A percentile compares a stretch with the other conserved stretches of the same genome.
These are phyloP conservation scores for Dastarcus helophoroides DNA, from an alignment of 2,888 invertebrate genomes.

Conservation along the genomic window DNA sequence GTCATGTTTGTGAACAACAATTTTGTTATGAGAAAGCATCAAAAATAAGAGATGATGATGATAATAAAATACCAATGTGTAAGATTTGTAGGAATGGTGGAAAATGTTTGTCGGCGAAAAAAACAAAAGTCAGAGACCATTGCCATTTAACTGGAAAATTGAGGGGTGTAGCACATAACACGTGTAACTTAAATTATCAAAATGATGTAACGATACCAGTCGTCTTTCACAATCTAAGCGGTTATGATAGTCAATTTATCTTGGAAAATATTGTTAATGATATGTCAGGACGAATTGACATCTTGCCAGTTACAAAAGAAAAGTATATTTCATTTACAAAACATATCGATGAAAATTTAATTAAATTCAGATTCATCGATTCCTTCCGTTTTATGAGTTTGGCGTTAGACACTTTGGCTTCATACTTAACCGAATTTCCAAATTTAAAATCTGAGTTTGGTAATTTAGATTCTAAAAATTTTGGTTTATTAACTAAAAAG, in stretches of 20 bases:
- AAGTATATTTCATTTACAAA: constrained; percentile 25
- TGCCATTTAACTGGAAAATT: neutral
- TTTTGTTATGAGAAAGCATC: too few relatives aligned
- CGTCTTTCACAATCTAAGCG: neutral
- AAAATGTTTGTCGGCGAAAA: neutral
- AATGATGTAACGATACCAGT: neutral
- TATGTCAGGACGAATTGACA: constrained; percentile 14
- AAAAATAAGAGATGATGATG: too few relatives aligned
- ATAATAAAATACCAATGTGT: too few relatives aligned
- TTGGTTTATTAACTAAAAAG: constrained; percentile 17
- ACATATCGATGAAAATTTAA: constrained; percentile 10
- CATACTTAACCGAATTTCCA: constrained; percentile 15
- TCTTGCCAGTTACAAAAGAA: constrained; percentile 26
- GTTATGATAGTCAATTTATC: constrained; percentile 25
- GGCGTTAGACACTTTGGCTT: constrained; percentile 21
- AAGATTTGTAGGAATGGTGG: too few relatives aligned
- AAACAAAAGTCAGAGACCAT: neutral
- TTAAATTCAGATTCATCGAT: constrained; percentile 19
- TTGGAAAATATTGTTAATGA: constrained; percentile 17
- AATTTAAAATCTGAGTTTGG: constrained; percentile 8
- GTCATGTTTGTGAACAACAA: constrained; percentile 1
- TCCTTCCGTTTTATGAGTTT: constrained; percentile 24
- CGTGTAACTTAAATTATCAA: too few relatives aligned
- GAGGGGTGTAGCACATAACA: too few relatives aligned
- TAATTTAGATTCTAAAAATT: constrained; percentile 7